A percentile compares a stretch with the other conserved stretches of the same genome.
phyloP scores from a whole-genome alignment of 2,113 vertebrate genomes.

The Ia io region DNA sequence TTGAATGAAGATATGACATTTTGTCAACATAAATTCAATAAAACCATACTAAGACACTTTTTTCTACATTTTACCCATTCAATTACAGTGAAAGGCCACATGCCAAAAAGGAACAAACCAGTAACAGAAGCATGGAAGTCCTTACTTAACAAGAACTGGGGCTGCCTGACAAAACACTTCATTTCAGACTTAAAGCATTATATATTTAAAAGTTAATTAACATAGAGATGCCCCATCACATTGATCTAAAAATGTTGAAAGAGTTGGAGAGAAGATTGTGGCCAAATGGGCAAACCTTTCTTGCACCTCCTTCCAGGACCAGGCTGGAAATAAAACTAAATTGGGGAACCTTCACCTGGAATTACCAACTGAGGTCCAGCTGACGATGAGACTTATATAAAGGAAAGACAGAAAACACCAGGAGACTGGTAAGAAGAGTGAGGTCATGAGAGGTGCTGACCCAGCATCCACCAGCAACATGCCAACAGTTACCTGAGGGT shows the following conservation, averaged over 20 bases:
- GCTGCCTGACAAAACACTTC: background rate
- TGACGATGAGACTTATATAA: no score
- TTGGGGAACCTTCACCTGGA: no score
- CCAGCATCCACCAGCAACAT: no score
- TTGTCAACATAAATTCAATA: constrained; percentile 8
- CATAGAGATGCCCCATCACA: background rate
- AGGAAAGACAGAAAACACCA: no score
- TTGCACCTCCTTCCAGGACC: no score
- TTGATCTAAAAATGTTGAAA: background rate
- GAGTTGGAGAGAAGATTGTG: no score
- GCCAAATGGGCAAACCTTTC: no score
- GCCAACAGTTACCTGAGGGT: no score
- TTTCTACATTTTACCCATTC: background rate
- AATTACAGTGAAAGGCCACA: background rate
- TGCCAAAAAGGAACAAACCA: background rate
- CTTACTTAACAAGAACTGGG: background rate
- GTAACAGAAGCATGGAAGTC: background rate
- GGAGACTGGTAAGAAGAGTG: no score
- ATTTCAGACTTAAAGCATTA: background rate
- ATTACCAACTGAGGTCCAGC: no score
- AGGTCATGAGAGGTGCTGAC: no score
- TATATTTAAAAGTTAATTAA: background rate
- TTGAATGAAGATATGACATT: background rate
- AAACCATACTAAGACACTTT: background rate
- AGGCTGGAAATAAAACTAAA: no score